Base-by-base conservation (phyloP, 92 coral and sea anemone species). In the Epizoanthus rinbou region DNA sequence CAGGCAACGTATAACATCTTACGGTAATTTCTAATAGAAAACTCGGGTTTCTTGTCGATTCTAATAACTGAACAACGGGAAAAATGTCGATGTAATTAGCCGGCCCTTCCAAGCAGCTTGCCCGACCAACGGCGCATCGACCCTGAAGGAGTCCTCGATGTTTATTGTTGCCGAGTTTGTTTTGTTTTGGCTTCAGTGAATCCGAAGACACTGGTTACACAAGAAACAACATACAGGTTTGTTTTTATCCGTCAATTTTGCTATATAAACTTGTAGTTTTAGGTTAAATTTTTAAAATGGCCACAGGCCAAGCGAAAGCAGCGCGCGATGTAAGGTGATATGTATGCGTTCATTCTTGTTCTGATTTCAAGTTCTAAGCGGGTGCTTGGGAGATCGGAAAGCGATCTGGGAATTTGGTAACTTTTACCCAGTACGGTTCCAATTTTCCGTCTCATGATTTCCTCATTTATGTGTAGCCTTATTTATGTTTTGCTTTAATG, bases 11-110 rank as follows among this genome's bases (percentile, higher is more conserved):
- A 81, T 93, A 93, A 93, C 95, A 76, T 74, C 75, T 85, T 73
- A 64, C 84, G 93, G 98, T 93, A 93, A 93, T 91, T 81, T 81
- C 98, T 93, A 93, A 93, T 88, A 75, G 22, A 57, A 64, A 18
- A 81, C 82, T 22, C 76, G 66, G 85, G 63, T 73, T 73, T 73
- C 35, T 64, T 50, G 23, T 62, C 37, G 82, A 78, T 60, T 62
- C 71, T 78, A 78, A 50, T 50, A 50, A 78, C 82, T 54, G 82
- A 63, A 22, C 82, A 78, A 78, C 56, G 56, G 57, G 62, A 60
- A 43, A 76, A 39, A 11, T 78, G 71, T 60, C 82, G 82, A 69
- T 78, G 82, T 57, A 62, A 59, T 33, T 28, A 17, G 16, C 24
- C 57, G 39, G 68, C 39, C 70, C 69, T 31, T 76, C 69, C 28